Percentiles rank a stretch among this genome's conserved stretches.
Conservation (phyloP, 2,113 vertebrate species). For the Ifrita kowaldi region DNA sequence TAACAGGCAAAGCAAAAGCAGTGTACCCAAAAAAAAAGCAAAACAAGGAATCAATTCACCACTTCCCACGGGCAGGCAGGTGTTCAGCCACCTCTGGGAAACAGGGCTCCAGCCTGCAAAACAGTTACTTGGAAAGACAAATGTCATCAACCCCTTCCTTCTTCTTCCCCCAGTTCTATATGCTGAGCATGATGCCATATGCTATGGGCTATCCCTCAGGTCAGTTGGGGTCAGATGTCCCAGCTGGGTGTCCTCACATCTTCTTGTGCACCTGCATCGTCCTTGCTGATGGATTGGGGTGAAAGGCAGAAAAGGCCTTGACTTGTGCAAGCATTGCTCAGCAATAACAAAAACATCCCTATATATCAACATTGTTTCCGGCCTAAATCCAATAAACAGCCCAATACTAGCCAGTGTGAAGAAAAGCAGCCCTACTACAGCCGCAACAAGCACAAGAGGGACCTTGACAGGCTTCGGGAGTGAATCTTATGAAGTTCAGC, state of each 20-base stretch:
- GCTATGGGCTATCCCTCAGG: background rate
- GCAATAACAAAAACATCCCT: background rate
- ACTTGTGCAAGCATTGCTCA: background rate
- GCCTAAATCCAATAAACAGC: background rate
- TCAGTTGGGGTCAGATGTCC: background rate
- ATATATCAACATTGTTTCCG: background rate
- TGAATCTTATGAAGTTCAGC: background rate
- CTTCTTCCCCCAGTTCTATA: background rate
- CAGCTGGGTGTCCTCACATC: background rate
- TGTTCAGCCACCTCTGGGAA: background rate
- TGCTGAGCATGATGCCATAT: no score
- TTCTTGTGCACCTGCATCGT: background rate
- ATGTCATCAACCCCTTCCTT: background rate
- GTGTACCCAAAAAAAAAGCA: background rate
- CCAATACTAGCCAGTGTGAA: background rate
- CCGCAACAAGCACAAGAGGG: background rate
- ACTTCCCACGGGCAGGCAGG: background rate
- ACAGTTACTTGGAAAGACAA: background rate
- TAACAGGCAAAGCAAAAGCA: no score
- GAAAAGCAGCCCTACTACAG: background rate
- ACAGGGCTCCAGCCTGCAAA: background rate
- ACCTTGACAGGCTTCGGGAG: background rate
- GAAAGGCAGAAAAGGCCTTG: background rate
- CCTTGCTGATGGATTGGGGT: rapidly evolving
- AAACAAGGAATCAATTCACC: background rate